Evolutionary conservation across 2,888 invertebrate species (phyloP).

Genomic region (Microctonus hyperodae): DNA sequence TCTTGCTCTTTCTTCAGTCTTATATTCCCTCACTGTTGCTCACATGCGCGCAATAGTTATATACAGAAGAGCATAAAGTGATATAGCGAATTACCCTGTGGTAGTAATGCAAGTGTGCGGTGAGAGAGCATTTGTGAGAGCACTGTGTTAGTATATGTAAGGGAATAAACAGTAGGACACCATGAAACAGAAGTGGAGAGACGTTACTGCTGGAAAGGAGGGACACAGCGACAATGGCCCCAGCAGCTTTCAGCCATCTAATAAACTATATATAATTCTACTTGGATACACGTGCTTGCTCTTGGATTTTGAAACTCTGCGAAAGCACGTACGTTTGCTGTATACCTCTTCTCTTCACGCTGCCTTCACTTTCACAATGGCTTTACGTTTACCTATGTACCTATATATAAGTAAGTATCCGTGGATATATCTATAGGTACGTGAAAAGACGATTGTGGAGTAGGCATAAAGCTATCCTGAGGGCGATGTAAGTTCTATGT

Average conservation of each 20-base stretch:
- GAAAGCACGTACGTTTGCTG: conserved; percentile 32
- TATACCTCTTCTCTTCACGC: conserved; percentile 11
- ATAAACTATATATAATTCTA: conserved; percentile 43
- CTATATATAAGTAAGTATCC: background rate
- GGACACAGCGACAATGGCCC: conserved; percentile 15
- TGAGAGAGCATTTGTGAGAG: conserved; percentile 20
- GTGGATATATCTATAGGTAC: background rate
- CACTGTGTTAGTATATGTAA: too few relatives aligned
- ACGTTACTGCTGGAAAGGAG: conserved; percentile 34
- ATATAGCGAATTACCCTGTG: conserved; percentile 38
- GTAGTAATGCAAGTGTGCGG: conserved; percentile 23
- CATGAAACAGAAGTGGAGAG: conserved; percentile 30
- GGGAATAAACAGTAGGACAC: conserved; percentile 16
- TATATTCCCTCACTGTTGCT: background rate
- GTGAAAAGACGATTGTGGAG: background rate
- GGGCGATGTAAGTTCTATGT: background rate
- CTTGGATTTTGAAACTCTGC: conserved; percentile 24
- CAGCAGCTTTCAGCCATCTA: conserved; percentile 40
- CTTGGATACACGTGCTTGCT: conserved; percentile 40
- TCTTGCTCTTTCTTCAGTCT: background rate
- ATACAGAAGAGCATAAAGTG: conserved; percentile 27
- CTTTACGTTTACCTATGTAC: conserved; percentile 10
- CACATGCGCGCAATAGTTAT: conserved; percentile 18
- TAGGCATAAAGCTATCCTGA: background rate
- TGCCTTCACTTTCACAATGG: conserved; percentile 16